phyloP scores from a whole-genome alignment of 1,140 invertebrate genomes.

The Zaprionus lachaisei region DNA sequence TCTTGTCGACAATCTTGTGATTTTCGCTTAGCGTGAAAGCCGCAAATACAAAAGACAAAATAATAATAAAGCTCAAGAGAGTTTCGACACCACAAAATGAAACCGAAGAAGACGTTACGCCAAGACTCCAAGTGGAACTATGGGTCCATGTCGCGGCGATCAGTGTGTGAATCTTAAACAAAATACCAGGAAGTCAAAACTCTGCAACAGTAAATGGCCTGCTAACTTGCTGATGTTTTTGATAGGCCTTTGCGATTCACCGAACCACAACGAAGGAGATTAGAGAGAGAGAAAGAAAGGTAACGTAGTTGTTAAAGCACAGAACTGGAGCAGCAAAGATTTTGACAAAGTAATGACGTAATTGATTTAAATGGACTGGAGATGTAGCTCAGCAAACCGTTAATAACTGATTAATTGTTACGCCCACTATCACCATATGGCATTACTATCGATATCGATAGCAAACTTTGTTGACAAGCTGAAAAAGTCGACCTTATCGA shows the following conservation, averaged over 20 bases:
- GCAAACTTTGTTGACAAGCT: not conserved
- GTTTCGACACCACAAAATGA: conserved; percentile 28
- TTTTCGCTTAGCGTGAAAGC: conserved; percentile 50
- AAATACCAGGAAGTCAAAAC: conserved; percentile 38
- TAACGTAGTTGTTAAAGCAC: not conserved
- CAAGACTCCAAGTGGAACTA: conserved; percentile 27
- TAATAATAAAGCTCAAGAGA: conserved; percentile 31
- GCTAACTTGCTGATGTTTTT: not conserved
- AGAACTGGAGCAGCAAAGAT: conserved; percentile 13
- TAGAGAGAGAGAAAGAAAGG: not conserved
- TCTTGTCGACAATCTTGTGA: conserved; percentile 30
- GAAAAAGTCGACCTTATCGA: not conserved
- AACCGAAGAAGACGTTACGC: conserved; percentile 30
- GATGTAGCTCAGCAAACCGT: not conserved
- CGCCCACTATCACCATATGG: not conserved
- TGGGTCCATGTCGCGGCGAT: conserved; percentile 16
- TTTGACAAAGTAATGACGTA: conserved; percentile 13
- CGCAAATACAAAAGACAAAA: conserved; percentile 33
- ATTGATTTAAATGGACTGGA: conserved; percentile 5
- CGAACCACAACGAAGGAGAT: not conserved
- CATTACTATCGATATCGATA: not conserved
- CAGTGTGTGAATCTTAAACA: conserved; percentile 1
- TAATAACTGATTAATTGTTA: conserved; percentile 9
- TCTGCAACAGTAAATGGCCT: conserved; percentile 16
- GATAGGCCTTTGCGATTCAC: not conserved